Conservation (phyloP, 2,797 vertebrate genomes). For the Pangasius krempfi region DNA sequence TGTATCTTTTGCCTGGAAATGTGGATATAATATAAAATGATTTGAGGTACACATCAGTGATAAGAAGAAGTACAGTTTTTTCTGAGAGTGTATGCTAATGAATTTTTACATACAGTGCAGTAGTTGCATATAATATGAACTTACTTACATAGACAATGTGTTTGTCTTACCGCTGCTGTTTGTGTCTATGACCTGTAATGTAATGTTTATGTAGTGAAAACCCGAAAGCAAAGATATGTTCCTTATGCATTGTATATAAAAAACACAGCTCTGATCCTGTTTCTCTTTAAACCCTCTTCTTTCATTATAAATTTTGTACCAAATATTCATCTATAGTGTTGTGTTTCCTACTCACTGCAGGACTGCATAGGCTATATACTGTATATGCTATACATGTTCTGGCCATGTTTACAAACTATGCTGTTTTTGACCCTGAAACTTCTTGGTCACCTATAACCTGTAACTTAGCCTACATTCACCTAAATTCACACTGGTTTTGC, state of each 20-base stretch:
- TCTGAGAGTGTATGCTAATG: not conserved
- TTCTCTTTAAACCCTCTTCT: not conserved
- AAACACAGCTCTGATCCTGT: not conserved
- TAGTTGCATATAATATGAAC: not conserved
- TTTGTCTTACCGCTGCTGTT: not conserved
- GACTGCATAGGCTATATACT: not conserved
- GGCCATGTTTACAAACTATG: not conserved
- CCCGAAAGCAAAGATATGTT: not conserved
- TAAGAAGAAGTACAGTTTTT: not conserved
- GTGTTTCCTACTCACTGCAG: not conserved
- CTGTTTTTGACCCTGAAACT: not conserved
- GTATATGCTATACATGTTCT: not conserved
- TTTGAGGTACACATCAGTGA: too few species aligned
- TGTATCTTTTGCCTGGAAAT: too few species aligned
- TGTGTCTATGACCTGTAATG: not conserved
- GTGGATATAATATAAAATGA: too few species aligned
- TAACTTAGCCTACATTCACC: not conserved
- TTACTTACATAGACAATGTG: not conserved
- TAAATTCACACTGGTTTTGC: not conserved
- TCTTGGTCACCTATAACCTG: not conserved
- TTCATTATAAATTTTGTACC: not conserved
- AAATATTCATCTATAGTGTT: not conserved
- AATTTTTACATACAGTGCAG: not conserved
- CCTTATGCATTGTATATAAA: not conserved
- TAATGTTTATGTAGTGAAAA: not conserved